Evolutionary conservation across 2,113 vertebrate genomes (phyloP).

Genomic region (Channa argus): DNA sequence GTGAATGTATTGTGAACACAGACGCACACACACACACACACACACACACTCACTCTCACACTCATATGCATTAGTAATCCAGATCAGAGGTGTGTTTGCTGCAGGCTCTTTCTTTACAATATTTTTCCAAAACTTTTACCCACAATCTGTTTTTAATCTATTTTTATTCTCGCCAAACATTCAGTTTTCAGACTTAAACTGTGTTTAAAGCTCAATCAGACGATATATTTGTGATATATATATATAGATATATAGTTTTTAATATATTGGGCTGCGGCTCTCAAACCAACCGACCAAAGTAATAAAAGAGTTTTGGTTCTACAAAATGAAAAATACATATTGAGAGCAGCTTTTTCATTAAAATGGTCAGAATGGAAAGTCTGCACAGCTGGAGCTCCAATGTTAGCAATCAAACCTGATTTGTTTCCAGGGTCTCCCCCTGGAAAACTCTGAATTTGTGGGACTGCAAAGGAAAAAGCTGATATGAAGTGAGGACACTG

Average conservation of each 20-base stretch:
- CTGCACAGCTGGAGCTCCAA: too few species aligned
- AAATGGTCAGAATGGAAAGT: too few species aligned
- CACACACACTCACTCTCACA: background rate
- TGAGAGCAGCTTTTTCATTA: too few species aligned
- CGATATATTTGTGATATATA: too few species aligned
- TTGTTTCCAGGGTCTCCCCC: too few species aligned
- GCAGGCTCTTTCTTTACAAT: conserved; percentile 9
- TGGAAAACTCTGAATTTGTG: background rate
- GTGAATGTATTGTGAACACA: background rate
- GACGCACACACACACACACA: background rate
- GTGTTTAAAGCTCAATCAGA: background rate
- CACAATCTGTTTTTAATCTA: conserved; percentile 51
- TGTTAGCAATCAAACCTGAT: too few species aligned
- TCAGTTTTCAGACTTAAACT: conserved; percentile 9
- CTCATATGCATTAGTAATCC: conserved; percentile 8
- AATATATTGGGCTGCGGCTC: too few species aligned
- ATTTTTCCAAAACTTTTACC: conserved; percentile 19
- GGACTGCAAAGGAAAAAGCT: conserved; percentile 24
- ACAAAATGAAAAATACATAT: too few species aligned
- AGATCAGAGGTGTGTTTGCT: conserved; percentile 54
- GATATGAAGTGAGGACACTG: background rate
- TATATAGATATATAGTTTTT: too few species aligned
- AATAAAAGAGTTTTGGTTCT: too few species aligned
- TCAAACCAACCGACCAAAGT: too few species aligned
- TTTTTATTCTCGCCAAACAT: conserved; percentile 4